Evolutionary conservation across 1,140 invertebrate genomes (phyloP), one percentile per base, ranked within the genome.

Genomic region (Meloidogyne exigua): DNA sequence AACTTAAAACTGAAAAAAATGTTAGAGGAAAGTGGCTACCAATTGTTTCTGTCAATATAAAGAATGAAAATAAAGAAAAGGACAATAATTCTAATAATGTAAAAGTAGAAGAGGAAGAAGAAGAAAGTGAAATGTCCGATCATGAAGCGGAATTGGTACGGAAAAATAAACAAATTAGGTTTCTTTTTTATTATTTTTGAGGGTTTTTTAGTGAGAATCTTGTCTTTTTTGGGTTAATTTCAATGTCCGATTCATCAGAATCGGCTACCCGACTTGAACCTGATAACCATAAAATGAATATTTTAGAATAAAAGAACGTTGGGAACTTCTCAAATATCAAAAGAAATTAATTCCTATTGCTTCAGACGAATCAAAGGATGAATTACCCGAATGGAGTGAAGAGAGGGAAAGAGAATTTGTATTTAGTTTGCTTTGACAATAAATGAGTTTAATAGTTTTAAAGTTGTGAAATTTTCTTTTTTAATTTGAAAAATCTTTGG

Each of bases 381-480:
- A 39, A 39, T 44, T 39, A 18, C 44, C 49, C 15, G 70, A 72
- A 2, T 73, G 72, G 72, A 28, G 65, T 36, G 72, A 73, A 32
- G 72, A 73, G n/a, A 73, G 49, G 39, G 72, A 73, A 65, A 42
- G 72, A 2, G 72, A 73, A 39, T 73, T 73, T 65, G 72, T 73
- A 13, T 73, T 73, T 65, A 73, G 72, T 25, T 32, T 73, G 21
- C 39, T 73, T 57, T 73, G 36, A 73, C 7, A 12, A 57, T 7
- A n/a, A n/a, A 28, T 1, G 28, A n/a, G 18, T 18, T 49, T 32
- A 32, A 49, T 18, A n/a, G n/a, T n/a, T n/a, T n/a, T n/a, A n/a
- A n/a, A n/a, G n/a, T n/a, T n/a, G n/a, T n/a, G n/a, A n/a, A n/a
- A n/a, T n/a, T n/a, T n/a, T n/a, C n/a, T n/a, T n/a, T n/a, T n/a